Percentiles rank a stretch among this genome's conserved stretches.
Evolutionary conservation across 1,140 invertebrate species (phyloP).

Genomic region (Battus philenor): DNA sequence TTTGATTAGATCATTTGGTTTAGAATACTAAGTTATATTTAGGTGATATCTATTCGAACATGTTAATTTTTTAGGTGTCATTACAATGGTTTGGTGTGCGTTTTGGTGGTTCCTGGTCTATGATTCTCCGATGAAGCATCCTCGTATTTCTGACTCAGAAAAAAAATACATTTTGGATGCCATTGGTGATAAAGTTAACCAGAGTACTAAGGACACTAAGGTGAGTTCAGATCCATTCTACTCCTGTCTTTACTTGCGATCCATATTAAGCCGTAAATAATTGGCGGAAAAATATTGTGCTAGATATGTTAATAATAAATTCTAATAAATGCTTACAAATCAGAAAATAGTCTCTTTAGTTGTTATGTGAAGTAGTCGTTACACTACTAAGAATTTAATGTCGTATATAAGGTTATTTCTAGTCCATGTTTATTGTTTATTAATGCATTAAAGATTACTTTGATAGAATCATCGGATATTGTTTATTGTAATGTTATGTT

Average conservation of each 20-base stretch:
- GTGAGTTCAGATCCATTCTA: no score
- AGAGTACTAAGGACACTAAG: conserved; percentile 44
- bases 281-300: no score
- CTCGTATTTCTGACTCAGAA: conserved; percentile 85
- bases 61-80: conserved; percentile 53
- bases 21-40: neutral
- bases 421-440: no score
- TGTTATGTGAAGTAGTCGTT: no score
- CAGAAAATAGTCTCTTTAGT: no score
- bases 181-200: conserved; percentile 63
- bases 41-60: neutral
- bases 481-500: neutral
- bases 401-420: no score
- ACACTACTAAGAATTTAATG: no score
- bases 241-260: no score
- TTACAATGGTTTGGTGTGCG: conserved; percentile 78
- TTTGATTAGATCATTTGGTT: neutral
- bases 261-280: no score
- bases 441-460: no score
- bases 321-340: neutral
- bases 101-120: conserved; percentile 81
- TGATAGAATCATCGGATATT: no score
- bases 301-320: conserved; percentile 11
- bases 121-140: conserved; percentile 85
- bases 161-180: conserved; percentile 82